A percentile compares a stretch with the other conserved stretches of the same genome.
phyloP scores from a whole-genome alignment of 2,113 vertebrate species.

The Sciurus niger region DNA sequence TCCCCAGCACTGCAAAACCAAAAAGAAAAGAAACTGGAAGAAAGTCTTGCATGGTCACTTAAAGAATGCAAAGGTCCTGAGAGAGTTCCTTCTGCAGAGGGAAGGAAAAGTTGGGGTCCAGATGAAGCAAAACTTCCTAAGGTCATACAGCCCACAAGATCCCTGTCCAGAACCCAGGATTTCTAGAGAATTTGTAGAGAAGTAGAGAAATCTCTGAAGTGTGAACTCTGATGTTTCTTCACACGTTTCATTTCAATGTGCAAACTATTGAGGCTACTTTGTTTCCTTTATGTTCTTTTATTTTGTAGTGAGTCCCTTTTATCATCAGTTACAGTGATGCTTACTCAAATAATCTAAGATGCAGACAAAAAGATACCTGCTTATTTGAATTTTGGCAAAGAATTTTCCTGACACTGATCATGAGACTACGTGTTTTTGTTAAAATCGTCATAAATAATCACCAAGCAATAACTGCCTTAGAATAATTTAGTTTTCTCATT shows the following conservation, averaged over 20 bases:
- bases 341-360: not conserved
- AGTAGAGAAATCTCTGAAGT: not conserved
- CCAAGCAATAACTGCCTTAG: not conserved
- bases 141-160: not conserved
- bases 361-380: not conserved
- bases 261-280: not conserved
- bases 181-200: not conserved
- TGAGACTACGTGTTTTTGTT: not conserved
- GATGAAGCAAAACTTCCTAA: not conserved
- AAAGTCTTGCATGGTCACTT: not conserved
- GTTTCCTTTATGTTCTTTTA: not conserved
- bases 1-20: not conserved
- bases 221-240: not conserved
- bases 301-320: not conserved
- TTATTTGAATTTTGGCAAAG: slow-evolving; percentile 8
- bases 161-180: not conserved
- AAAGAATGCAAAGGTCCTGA: not conserved
- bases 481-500: slow-evolving; percentile 58
- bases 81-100: not conserved
- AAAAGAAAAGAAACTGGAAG: not conserved
- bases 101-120: not conserved
- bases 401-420: slow-evolving; percentile 14
- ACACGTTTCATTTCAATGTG: not conserved
- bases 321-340: not conserved
- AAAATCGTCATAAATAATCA: slow-evolving; percentile 52